A percentile compares a stretch with the other conserved stretches of the same genome.
Evolutionary conservation across 2,113 vertebrate species (phyloP).

Genomic region (Pelmatolapia mariae): DNA sequence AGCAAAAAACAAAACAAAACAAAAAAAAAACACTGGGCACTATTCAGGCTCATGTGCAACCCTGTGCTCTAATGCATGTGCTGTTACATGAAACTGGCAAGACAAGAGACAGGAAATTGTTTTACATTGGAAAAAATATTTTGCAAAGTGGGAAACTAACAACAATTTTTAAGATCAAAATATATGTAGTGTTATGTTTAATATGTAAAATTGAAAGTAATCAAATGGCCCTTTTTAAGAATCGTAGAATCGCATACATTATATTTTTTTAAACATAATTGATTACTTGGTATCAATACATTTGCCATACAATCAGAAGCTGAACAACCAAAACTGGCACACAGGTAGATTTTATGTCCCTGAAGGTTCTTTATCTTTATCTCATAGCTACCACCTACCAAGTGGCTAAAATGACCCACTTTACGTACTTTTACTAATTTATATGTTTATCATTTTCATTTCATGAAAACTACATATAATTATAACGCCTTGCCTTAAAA

Average conservation of each 20-base stretch:
- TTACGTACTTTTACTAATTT: not conserved
- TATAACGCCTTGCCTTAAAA: not conserved
- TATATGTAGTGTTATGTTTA: not conserved
- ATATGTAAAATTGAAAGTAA: not conserved
- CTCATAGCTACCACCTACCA: not conserved
- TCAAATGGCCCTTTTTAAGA: not conserved
- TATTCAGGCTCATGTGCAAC: not conserved
- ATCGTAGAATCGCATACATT: fast-evolving
- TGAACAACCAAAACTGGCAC: not conserved
- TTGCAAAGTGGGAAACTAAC: not conserved
- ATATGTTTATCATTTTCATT: not conserved
- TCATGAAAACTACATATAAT: not conserved
- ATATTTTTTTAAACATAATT: not conserved
- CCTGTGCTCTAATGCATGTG: not conserved
- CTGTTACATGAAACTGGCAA: not conserved
- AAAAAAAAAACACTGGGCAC: fast-evolving
- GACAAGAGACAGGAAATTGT: not conserved
- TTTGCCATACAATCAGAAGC: not conserved
- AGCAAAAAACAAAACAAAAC: not conserved
- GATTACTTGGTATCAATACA: fast-evolving
- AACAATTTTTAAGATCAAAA: not conserved
- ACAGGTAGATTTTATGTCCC: not conserved
- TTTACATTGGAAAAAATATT: not conserved
- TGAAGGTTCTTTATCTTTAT: not conserved
- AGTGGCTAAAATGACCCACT: not conserved